These are phyloP conservation scores for Copidosoma floridanum DNA, from an alignment of 1,140 invertebrate genomes.

Conservation along the genomic window DNA sequence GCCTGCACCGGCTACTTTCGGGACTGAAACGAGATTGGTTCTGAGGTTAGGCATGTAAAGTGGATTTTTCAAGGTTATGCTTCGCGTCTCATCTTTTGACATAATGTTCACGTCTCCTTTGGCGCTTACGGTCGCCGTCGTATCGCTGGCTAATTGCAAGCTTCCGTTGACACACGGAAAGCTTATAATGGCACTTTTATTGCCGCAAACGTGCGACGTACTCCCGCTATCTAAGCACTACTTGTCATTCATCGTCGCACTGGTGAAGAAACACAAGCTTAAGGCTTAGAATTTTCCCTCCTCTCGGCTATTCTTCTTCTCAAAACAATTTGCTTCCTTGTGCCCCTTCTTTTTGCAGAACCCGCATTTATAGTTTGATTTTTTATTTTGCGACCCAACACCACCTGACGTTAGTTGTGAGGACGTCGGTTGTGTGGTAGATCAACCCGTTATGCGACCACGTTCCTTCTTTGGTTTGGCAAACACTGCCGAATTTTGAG, in stretches of 20 bases:
- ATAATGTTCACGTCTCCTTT: conserved; percentile 19
- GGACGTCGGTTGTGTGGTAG: too few relatives aligned
- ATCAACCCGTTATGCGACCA: not conserved
- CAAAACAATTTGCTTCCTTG: too few relatives aligned
- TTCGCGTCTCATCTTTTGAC: not conserved
- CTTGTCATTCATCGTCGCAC: not conserved
- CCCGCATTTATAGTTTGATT: too few relatives aligned
- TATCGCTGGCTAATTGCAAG: conserved; percentile 22
- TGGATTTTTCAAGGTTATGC: not conserved
- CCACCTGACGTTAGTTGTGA: not conserved
- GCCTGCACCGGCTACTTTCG: not conserved
- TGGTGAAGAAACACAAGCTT: not conserved
- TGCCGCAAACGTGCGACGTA: conserved; percentile 21
- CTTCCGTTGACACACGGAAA: conserved; percentile 2
- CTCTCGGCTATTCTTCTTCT: not conserved
- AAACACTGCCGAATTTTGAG: not conserved
- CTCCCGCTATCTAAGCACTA: too few relatives aligned
- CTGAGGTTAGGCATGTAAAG: conserved; percentile 4
- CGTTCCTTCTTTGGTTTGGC: not conserved
- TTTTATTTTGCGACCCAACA: not conserved
- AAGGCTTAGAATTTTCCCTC: not conserved
- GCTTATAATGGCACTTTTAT: conserved; percentile 15
- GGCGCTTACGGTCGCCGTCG: conserved; percentile 9
- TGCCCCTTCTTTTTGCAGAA: not conserved
- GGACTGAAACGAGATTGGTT: too few relatives aligned